These are phyloP conservation scores for Zelleria hepariella DNA, from an alignment of 2,888 invertebrate genomes.

Conservation along the genomic window DNA sequence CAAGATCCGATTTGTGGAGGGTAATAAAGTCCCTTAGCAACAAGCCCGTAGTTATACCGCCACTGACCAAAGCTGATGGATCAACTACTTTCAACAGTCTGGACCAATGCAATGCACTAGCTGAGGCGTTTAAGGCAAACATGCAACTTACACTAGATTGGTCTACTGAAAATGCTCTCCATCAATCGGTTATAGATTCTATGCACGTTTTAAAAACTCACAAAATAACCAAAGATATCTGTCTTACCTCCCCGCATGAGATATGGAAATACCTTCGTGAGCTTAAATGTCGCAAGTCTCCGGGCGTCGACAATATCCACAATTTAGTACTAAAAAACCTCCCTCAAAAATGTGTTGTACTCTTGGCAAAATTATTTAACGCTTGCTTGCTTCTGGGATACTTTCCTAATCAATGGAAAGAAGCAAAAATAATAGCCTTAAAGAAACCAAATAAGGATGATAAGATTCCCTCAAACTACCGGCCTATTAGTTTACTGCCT, in stretches of 20 bases:
- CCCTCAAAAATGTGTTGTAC: background rate
- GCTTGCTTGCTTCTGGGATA: conserved; percentile 5
- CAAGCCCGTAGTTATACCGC: conserved; percentile 2
- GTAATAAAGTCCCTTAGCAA: conserved; percentile 1
- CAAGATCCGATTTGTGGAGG: conserved; percentile 8
- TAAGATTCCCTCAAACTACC: conserved; percentile 3
- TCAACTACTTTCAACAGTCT: background rate
- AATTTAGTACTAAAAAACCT: background rate
- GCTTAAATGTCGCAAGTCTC: conserved; percentile 7
- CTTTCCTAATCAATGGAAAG: conserved; percentile 9
- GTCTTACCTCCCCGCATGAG: background rate
- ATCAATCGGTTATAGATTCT: background rate
- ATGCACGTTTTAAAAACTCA: background rate
- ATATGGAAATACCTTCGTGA: background rate
- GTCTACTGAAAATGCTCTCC: background rate
- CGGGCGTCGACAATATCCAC: conserved; percentile 5
- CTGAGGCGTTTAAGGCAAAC: conserved; percentile 5
- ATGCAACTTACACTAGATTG: conserved; percentile 8
- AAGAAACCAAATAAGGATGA: conserved; percentile 9
- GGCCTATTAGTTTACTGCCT: conserved; percentile 12
- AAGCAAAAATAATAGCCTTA: conserved; percentile 7
- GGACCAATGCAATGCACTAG: conserved; percentile 7
- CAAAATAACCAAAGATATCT: background rate
- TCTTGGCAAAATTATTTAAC: conserved; percentile 6
- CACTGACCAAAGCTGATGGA: conserved; percentile 2